These are phyloP conservation scores for Procavia capensis DNA, from an alignment of 2,113 vertebrate species.

Conservation along the genomic window DNA sequence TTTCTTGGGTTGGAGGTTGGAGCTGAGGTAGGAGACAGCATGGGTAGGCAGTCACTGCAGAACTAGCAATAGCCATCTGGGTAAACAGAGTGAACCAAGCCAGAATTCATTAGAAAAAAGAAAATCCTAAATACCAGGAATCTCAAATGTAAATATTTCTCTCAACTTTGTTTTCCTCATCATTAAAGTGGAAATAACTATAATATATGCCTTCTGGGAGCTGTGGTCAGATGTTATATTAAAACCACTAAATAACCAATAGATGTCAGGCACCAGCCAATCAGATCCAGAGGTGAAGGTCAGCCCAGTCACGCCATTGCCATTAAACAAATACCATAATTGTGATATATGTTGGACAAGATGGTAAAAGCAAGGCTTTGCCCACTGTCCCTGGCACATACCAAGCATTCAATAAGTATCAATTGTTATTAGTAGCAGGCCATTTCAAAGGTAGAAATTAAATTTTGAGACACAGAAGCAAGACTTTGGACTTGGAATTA, in stretches of 20 bases:
- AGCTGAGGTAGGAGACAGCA: background rate
- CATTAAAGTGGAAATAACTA: no score
- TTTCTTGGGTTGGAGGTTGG: background rate
- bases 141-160: background rate
- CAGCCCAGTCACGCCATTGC: background rate
- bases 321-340: background rate
- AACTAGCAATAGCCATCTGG: background rate
- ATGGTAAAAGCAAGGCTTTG: background rate
- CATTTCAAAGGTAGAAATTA: background rate
- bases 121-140: background rate
- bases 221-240: background rate
- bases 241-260: background rate
- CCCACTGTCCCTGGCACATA: background rate
- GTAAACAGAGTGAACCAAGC: background rate
- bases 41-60: background rate
- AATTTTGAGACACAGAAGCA: slow-evolving; percentile 19
- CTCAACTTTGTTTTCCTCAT: no score
- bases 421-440: background rate
- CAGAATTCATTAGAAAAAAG: background rate
- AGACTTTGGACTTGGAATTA: background rate
- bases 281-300: background rate
- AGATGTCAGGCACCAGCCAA: background rate
- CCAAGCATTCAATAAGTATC: background rate
- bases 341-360: background rate
- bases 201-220: background rate